Evolutionary conservation across 2,797 vertebrate genomes (phyloP).

Genomic region (Anomalospiza imberbis): DNA sequence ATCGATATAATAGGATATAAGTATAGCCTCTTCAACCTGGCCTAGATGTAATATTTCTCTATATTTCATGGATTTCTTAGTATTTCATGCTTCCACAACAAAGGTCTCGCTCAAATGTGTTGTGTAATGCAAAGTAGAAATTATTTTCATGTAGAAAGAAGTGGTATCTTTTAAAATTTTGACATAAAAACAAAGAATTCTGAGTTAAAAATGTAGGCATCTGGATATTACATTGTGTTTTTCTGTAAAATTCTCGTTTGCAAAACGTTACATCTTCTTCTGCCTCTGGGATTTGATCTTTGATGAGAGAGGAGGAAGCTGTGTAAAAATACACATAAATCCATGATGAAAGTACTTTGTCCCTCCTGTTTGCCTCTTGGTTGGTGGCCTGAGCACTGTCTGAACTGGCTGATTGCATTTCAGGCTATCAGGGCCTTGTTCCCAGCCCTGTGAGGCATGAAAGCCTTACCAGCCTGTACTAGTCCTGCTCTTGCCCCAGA

Average conservation of each 20-base stretch:
- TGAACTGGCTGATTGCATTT: neutral
- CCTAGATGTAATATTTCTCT: neutral
- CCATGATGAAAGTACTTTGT: neutral
- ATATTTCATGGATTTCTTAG: neutral
- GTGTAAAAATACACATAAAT: neutral
- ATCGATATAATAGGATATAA: neutral
- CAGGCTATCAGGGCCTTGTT: neutral
- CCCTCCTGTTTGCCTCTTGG: neutral
- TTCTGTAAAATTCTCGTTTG: neutral
- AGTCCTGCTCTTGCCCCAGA: neutral
- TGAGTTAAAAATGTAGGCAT: neutral
- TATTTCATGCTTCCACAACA: neutral
- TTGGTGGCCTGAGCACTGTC: neutral
- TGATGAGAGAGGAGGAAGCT: neutral
- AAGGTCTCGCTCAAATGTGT: neutral
- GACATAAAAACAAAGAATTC: neutral
- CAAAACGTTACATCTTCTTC: neutral
- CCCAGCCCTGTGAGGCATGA: neutral
- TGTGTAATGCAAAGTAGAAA: neutral
- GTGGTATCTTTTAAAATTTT: neutral
- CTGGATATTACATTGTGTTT: neutral
- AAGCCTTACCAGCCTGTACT: neutral
- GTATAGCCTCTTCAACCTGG: neutral
- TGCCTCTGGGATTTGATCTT: neutral
- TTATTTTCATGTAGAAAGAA: neutral